These are phyloP conservation scores for Zelostemma sp. DNA, from an alignment of 1,140 invertebrate genomes.

Conservation along the genomic window DNA sequence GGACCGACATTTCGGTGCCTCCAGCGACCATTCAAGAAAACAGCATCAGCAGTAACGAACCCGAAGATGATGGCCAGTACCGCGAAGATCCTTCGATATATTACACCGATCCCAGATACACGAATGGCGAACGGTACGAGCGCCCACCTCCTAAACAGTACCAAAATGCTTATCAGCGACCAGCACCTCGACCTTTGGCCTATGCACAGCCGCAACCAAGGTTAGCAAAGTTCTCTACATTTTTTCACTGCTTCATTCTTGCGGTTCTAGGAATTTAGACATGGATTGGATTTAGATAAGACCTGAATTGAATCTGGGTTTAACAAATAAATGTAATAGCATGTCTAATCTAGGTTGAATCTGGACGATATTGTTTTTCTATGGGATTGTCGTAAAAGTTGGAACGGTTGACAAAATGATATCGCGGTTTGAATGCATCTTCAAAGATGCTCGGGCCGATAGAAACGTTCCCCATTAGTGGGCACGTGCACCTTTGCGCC, in stretches of 20 bases:
- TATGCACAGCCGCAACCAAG: constrained; percentile 38
- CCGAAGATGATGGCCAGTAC: constrained; percentile 86
- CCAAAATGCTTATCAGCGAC: constrained; percentile 45
- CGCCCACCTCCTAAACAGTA: constrained; percentile 49
- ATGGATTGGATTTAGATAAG: not conserved
- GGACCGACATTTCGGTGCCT: constrained; percentile 83
- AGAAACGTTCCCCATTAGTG: constrained; percentile 36
- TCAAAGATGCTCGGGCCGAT: constrained; percentile 35
- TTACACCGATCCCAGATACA: constrained; percentile 80
- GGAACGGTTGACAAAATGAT: no score
- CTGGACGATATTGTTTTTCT: no score
- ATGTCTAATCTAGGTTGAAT: no score
- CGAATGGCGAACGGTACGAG: constrained; percentile 68
- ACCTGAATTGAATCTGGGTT: no score
- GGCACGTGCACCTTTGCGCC: constrained; percentile 32
- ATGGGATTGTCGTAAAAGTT: no score
- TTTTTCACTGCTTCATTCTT: not conserved
- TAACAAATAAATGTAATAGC: no score
- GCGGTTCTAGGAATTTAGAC: no score
- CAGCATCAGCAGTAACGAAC: constrained; percentile 68
- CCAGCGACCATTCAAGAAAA: constrained; percentile 74
- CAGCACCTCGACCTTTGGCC: constrained; percentile 6
- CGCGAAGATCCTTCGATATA: constrained; percentile 84
- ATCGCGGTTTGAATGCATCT: constrained; percentile 7
- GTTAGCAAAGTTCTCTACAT: not conserved